A percentile compares a stretch with the other conserved stretches of the same genome.
Evolutionary conservation across 2,113 vertebrate genomes (phyloP).

Genomic region (Archilochus colubris): DNA sequence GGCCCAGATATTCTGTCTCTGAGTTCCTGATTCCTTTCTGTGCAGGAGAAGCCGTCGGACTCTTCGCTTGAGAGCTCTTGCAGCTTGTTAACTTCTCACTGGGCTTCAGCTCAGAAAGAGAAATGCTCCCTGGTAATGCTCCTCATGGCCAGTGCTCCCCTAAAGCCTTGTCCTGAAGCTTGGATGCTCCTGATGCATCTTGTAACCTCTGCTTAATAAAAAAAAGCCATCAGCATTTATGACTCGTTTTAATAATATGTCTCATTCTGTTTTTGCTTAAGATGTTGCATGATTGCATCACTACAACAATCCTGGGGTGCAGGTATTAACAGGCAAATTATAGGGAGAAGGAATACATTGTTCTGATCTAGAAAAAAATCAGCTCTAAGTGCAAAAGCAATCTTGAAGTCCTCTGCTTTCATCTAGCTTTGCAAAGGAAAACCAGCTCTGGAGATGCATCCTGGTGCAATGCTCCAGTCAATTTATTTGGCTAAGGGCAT

Average conservation of each 20-base stretch:
- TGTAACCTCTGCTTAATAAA: background rate
- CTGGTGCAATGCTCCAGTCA: background rate
- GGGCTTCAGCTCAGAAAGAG: background rate
- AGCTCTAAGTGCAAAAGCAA: background rate
- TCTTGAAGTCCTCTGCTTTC: background rate
- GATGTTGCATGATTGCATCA: background rate
- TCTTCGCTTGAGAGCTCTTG: background rate
- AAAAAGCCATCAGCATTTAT: background rate
- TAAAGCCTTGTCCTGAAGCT: background rate
- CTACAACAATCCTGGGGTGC: background rate
- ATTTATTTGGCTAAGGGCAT: background rate
- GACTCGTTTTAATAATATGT: background rate
- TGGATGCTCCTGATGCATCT: background rate
- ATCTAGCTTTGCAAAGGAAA: background rate
- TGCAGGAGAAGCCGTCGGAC: background rate
- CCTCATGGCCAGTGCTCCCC: background rate
- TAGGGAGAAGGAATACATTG: background rate
- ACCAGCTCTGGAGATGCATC: background rate
- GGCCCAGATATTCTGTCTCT: background rate
- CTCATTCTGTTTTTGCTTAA: background rate
- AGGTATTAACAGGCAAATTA: background rate
- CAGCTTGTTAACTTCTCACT: accelerated
- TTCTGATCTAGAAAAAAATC: background rate
- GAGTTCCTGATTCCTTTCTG: background rate
- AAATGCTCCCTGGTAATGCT: background rate